Conservation (phyloP, 2,113 vertebrate genomes). For the Galemys pyrenaicus region DNA sequence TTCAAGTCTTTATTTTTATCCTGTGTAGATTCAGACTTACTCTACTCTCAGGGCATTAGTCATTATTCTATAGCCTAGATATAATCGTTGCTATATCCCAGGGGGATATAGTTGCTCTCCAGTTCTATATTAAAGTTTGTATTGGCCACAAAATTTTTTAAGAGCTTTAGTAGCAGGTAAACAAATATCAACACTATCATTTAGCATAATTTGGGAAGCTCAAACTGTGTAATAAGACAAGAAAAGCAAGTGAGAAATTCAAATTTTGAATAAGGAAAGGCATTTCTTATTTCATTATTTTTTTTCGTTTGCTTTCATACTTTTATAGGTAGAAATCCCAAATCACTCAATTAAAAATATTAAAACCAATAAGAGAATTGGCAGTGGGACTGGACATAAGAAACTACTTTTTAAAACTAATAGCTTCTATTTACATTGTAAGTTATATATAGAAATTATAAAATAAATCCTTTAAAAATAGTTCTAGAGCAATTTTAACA, state of each 20-base stretch:
- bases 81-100: background rate
- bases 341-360: slow-evolving; percentile 36
- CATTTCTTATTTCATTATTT: background rate
- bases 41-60: background rate
- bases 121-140: slow-evolving; percentile 29
- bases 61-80: background rate
- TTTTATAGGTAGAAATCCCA: background rate
- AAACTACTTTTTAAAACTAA: background rate
- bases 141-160: background rate
- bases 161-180: slow-evolving; percentile 17
- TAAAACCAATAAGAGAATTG: slow-evolving; percentile 1
- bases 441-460: slow-evolving; percentile 14
- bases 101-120: background rate
- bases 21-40: background rate
- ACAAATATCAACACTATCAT: background rate
- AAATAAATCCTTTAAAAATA: slow-evolving; percentile 45
- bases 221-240: slow-evolving; percentile 57
- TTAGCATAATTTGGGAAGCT: background rate
- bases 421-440: background rate
- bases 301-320: background rate
- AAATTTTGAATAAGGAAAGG: slow-evolving; percentile 3
- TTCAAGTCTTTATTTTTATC: slow-evolving; percentile 37
- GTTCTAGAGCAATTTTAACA: slow-evolving; percentile 27
- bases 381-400: background rate
- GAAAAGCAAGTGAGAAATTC: slow-evolving; percentile 56